A percentile compares a stretch with the other conserved stretches of the same genome.
Evolutionary conservation across 1,140 invertebrate species (phyloP).

Genomic region (Leptopilina boulardi): DNA sequence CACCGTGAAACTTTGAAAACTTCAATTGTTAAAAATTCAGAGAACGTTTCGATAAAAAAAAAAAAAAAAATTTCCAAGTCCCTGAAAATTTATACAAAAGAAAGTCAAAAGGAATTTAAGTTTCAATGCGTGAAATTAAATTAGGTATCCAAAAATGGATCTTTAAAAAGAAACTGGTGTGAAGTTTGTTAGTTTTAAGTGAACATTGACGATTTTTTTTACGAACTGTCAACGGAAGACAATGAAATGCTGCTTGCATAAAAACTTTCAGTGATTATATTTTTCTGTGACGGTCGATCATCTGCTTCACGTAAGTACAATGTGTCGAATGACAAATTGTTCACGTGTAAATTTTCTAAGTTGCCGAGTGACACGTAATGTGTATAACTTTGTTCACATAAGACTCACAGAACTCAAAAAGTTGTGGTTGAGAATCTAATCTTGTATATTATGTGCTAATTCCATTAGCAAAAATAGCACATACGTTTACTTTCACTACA

Average conservation of each 20-base stretch:
- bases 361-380: background rate
- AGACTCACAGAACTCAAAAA: background rate
- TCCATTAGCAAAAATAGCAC: slow-evolving; percentile 29
- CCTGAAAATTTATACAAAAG: background rate
- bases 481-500: background rate
- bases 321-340: background rate
- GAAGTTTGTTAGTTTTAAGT: background rate
- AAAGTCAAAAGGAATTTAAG: background rate
- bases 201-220: too few species aligned
- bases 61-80: background rate
- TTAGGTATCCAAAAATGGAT: too few species aligned
- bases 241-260: background rate
- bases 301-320: background rate
- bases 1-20: slow-evolving; percentile 11
- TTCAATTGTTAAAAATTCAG: background rate
- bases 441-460: slow-evolving; percentile 27
- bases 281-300: background rate
- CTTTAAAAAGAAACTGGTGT: too few species aligned
- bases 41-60: background rate
- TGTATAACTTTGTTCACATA: background rate
- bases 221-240: background rate
- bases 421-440: slow-evolving; percentile 1
- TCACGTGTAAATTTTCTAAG: background rate
- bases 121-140: background rate
- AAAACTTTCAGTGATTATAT: background rate